Evolutionary conservation across 2,797 vertebrate species (phyloP).

Genomic region (Onychomys leucogaster): DNA sequence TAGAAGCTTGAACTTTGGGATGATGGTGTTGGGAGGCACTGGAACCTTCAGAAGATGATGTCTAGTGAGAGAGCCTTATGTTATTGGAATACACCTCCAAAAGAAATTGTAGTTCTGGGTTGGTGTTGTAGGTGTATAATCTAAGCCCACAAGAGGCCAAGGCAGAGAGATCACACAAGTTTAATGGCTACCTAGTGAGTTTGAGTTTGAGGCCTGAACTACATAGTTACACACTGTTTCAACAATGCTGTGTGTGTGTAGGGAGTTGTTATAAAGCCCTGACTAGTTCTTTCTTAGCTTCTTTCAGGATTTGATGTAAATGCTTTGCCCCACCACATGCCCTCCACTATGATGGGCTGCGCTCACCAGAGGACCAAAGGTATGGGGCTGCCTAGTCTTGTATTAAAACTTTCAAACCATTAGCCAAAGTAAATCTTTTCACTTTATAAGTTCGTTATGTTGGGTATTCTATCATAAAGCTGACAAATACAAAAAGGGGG

Average conservation of each 20-base stretch:
- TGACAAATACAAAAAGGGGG: not conserved
- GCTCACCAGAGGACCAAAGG: not conserved
- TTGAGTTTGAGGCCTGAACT: not conserved
- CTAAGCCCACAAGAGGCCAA: not conserved
- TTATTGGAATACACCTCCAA: not conserved
- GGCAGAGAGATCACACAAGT: not conserved
- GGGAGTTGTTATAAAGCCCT: not conserved
- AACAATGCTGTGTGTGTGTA: no score
- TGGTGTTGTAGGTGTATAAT: no score
- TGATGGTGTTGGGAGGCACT: no score
- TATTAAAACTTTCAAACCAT: not conserved
- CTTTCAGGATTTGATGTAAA: not conserved
- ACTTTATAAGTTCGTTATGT: not conserved
- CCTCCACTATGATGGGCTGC: no score
- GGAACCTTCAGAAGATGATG: not conserved
- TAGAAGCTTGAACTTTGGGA: not conserved
- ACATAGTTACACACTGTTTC: not conserved
- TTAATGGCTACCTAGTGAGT: not conserved
- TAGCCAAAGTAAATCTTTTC: not conserved
- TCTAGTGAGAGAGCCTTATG: not conserved
- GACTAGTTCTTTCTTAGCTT: not conserved
- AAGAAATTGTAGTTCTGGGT: not conserved
- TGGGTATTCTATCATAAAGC: not conserved
- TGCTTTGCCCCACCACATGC: not conserved
- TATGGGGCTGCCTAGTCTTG: not conserved